These are phyloP conservation scores for Spilogale gracilis DNA, from an alignment of 2,113 vertebrate genomes.

Conservation along the genomic window DNA sequence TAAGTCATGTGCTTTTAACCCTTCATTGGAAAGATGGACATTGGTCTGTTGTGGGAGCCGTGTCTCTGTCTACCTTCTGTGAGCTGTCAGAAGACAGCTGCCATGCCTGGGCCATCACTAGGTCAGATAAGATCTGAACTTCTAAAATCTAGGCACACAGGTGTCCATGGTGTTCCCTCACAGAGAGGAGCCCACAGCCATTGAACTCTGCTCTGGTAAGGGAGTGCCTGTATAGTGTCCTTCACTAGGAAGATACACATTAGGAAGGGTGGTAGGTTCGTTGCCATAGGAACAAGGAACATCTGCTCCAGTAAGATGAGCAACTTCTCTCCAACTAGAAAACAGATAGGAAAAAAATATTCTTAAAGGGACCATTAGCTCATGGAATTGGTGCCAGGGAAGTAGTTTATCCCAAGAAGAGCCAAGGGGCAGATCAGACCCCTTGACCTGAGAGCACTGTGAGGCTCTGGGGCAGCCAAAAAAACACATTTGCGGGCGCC, in stretches of 20 bases:
- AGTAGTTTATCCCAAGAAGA: constrained; percentile 20
- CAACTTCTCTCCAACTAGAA: constrained; percentile 46
- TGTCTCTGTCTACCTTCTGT: not conserved
- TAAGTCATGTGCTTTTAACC: not conserved
- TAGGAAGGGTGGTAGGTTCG: constrained; percentile 49
- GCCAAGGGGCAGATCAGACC: not conserved
- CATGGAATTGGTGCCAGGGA: not conserved
- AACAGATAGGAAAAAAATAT: constrained; percentile 16
- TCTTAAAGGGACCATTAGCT: constrained; percentile 58
- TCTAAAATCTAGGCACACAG: not conserved
- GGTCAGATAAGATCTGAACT: not conserved
- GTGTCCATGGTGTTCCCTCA: not conserved
- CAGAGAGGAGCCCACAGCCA: not conserved
- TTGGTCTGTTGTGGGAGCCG: not conserved
- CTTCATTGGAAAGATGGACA: not conserved
- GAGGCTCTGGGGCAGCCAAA: not conserved
- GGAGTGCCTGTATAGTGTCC: not conserved
- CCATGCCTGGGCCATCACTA: not conserved
- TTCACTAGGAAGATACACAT: constrained; percentile 4
- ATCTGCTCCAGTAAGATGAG: constrained; percentile 35
- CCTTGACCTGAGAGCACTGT: not conserved
- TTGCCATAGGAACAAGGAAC: constrained; percentile 78
- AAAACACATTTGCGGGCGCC: no score
- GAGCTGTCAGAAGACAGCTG: not conserved
- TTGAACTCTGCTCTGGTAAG: not conserved